Evolutionary conservation across 2,113 vertebrate species (phyloP), one percentile per base, ranked within the genome.

Genomic region (Alectura lathami): DNA sequence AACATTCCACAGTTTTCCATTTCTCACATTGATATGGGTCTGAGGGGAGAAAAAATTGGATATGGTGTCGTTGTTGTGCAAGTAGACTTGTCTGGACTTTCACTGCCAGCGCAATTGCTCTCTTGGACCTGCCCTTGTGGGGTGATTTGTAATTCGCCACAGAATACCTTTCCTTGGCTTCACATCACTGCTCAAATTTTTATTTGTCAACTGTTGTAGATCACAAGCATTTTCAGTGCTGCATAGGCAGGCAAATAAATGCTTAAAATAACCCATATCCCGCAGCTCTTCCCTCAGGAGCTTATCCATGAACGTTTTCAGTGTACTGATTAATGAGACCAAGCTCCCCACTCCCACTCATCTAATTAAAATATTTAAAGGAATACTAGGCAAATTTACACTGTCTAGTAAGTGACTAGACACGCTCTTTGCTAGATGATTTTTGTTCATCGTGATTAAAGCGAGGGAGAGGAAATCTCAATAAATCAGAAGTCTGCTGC

Each of bases 331-430:
- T 94, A 95, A 94, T 83, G 80, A 94, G 72, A 97, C 68, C 75
- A 50, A 88, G 90, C 88, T 95, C 93, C 50, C 60, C 77, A 23
- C 30, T 81, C 23, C 9, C 83, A 88, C 50, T 54, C 7, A 5
- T 53, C 51, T 74, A 68, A 81, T 88, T 67, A 75, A 90, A 95
- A 96, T 86, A 91, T 81, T 96, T 96, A 96, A 96, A 91, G 78
- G 42, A 81, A 86, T 78, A 91, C 26, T 13, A 74, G 83, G 79
- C 23, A 87, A 92, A 88, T 62, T 76, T 29, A 62, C 53, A 32
- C 38, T 54, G 23, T 38, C 38, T 82, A 20, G 15, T 36, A 40
- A 82, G 42, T 59, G 36, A 62, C 18, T 42, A 66, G 64, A 7
- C 11, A 27, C 16, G 69, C 87, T 43, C 27, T 82, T 23, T 36